Evolutionary conservation across 2,888 invertebrate species (phyloP).

Genomic region (Quadroppia sp.): DNA sequence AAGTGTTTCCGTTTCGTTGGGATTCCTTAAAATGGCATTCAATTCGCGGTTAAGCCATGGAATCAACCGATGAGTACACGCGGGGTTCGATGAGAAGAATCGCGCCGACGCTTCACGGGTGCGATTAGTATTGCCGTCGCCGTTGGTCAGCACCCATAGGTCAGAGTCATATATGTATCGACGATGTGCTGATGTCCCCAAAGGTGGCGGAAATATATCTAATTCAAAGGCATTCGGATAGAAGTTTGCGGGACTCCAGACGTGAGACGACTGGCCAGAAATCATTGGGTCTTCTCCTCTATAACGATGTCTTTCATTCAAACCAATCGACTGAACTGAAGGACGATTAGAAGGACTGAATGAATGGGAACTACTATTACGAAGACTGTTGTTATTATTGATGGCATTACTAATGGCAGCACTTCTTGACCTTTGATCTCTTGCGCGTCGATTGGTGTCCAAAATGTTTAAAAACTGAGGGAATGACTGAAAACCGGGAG

Average conservation of each 20-base stretch:
- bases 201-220: constrained; percentile 25
- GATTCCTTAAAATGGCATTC: constrained; percentile 62
- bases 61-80: constrained; percentile 73
- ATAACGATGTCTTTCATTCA: not conserved
- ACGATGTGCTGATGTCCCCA: constrained; percentile 55
- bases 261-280: not conserved
- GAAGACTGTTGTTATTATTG: constrained; percentile 56
- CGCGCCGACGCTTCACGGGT: constrained; percentile 68
- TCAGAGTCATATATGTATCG: constrained; percentile 70
- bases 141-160: constrained; percentile 68
- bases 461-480: not conserved
- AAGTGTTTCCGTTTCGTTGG: constrained; percentile 54
- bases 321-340: not conserved
- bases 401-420: not conserved
- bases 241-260: constrained; percentile 7
- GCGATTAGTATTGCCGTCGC: constrained; percentile 64
- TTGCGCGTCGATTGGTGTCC: not conserved
- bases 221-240: constrained; percentile 1
- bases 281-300: constrained; percentile 2
- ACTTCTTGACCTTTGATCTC: constrained; percentile 39
- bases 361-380: too few species aligned
- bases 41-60: constrained; percentile 86
- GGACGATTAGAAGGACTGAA: not conserved
- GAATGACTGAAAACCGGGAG: not conserved
- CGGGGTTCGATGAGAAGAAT: constrained; percentile 61